Evolutionary conservation across 2,113 vertebrate species (phyloP), one percentile per base, ranked within the genome.

Genomic region (Thryonomys swinderianus): DNA sequence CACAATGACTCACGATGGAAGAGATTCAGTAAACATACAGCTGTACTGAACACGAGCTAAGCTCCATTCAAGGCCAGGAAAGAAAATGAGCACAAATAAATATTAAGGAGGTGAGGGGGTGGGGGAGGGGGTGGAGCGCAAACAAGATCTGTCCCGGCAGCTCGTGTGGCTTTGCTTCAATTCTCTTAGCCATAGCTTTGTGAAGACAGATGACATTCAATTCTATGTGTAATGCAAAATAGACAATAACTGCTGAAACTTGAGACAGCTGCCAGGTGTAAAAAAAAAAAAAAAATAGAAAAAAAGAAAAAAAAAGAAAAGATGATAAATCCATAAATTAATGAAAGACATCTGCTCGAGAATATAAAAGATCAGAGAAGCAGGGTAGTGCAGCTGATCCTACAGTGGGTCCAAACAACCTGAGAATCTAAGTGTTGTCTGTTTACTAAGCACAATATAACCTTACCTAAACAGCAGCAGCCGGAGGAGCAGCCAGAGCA

Each of bases 301-400:
- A 98, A 92, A 97, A 98, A 98, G 98, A 98, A 97, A 97, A 97
- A 98, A 98, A 98, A 97, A 98, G 97, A 98, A 98, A 98, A 98
- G 98, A 99, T 99, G 98, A 98, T 99, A 99, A 99, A 99, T 99
- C 99, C 99, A 99, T 99, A 99, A 99, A 99, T 99, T 99, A 99
- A 99, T 99, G 98, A 99, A 98, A 99, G 99, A 99, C 99, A 99
- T 99, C 99, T 99, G 99, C 99, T 99, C 98, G 94, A 98, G 98
- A 99, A 98, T 96, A 99, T 98, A 99, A 99, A 99, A 99, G 99
- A 99, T 99, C 99, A 99, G 98, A 98, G 98, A 97, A 98, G 98
- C 96, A 97, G 98, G 97, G 96, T 95, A 96, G 97, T 98, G 98
- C 99, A 98, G 98, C 98, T 99, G 99, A 99, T 99, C 98, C 99